Percentiles rank a stretch among this genome's conserved stretches.
These are phyloP conservation scores for Eupithecia subumbrata DNA, from an alignment of 2,888 invertebrate genomes.

Conservation along the genomic window DNA sequence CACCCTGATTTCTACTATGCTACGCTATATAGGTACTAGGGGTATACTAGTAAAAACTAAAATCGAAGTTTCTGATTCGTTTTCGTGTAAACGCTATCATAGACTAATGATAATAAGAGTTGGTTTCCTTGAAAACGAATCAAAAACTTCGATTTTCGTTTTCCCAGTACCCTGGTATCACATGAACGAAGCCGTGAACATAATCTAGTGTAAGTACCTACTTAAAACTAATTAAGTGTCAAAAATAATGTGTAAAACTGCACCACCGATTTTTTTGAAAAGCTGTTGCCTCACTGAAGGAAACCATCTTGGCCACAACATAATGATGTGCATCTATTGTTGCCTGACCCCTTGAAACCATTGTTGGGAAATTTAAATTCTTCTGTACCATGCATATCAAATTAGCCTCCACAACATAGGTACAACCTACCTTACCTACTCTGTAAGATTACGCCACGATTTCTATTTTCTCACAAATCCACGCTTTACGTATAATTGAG, in stretches of 20 bases:
- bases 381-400: slow-evolving; percentile 10
- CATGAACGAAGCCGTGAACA: background rate
- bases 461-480: slow-evolving; percentile 26
- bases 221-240: too few species aligned
- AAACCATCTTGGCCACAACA: background rate
- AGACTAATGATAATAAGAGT: too few species aligned
- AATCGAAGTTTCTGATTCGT: too few species aligned
- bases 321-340: background rate
- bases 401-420: background rate
- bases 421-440: background rate
- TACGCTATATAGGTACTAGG: too few species aligned
- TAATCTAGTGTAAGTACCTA: background rate
- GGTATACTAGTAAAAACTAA: too few species aligned
- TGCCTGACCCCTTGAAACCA: slow-evolving; percentile 1
- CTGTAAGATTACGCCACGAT: slow-evolving; percentile 12
- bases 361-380: slow-evolving; percentile 10
- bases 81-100: too few species aligned
- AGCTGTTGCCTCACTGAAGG: background rate
- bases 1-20: too few species aligned
- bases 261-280: background rate
- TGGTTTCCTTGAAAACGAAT: too few species aligned
- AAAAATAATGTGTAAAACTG: background rate
- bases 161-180: background rate
- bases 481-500: slow-evolving; percentile 17
- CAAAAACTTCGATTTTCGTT: too few species aligned